A percentile compares a stretch with the other conserved stretches of the same genome.
phyloP scores from a whole-genome alignment of 2,888 invertebrate species.

The Cremastinae sp. region DNA sequence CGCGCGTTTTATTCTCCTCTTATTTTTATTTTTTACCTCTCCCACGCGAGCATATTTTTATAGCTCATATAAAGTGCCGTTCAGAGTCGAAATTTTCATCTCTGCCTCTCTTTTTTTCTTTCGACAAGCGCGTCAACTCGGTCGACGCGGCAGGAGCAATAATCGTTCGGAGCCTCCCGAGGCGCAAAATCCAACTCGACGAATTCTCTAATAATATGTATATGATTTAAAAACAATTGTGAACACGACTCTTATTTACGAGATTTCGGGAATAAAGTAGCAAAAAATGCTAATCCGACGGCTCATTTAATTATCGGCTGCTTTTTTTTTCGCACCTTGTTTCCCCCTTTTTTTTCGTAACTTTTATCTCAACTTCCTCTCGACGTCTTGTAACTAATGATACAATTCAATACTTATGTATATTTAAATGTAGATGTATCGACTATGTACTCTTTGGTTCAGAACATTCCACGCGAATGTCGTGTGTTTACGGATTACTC shows the following conservation, averaged over 20 bases:
- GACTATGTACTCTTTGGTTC: slow-evolving; percentile 54
- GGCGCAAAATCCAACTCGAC: slow-evolving; percentile 14
- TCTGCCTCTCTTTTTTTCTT: slow-evolving; percentile 12
- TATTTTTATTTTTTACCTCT: slow-evolving; percentile 23
- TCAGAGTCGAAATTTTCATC: slow-evolving; percentile 25
- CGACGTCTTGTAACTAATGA: slow-evolving; percentile 36
- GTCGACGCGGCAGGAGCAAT: slow-evolving; percentile 23
- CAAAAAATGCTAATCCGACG: slow-evolving; percentile 45
- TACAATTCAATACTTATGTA: slow-evolving; percentile 16
- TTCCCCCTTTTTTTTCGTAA: slow-evolving; percentile 4
- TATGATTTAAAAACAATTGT: slow-evolving; percentile 38
- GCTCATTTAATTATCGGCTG: slow-evolving; percentile 2
- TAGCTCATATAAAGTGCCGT: slow-evolving; percentile 37
- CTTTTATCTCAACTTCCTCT: slow-evolving; percentile 19
- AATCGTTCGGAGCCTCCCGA: slow-evolving; percentile 28
- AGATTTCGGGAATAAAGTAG: slow-evolving; percentile 43
- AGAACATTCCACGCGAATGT: slow-evolving; percentile 41
- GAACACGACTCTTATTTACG: slow-evolving; percentile 28
- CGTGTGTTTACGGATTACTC: slow-evolving; percentile 27
- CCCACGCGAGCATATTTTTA: slow-evolving; percentile 40
- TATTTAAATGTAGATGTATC: slow-evolving; percentile 20
- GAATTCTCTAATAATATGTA: slow-evolving; percentile 29
- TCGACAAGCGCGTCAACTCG: not conserved
- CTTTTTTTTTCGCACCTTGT: slow-evolving; percentile 19
- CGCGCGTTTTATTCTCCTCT: slow-evolving; percentile 25